A percentile compares a stretch with the other conserved stretches of the same genome.
Conservation (phyloP, 2,797 vertebrate genomes). For the Eulemur coronatus region DNA sequence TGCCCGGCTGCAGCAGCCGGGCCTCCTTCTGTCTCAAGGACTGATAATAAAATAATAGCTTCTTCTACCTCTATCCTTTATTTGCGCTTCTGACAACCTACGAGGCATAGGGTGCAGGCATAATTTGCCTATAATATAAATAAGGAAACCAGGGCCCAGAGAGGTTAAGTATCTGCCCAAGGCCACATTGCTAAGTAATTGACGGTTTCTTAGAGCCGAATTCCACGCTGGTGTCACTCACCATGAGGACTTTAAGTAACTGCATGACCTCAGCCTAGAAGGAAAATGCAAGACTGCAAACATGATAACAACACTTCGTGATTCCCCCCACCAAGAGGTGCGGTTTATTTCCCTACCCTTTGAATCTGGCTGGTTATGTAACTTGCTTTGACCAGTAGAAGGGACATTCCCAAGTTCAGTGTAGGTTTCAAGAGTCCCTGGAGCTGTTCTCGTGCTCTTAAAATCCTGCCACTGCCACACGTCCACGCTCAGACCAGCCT, state of each 20-base stretch:
- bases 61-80: background rate
- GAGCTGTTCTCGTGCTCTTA: background rate
- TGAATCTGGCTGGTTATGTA: background rate
- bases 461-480: background rate
- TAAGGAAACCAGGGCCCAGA: background rate
- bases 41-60: background rate
- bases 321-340: background rate
- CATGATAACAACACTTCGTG: background rate
- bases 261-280: background rate
- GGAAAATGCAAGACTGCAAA: background rate
- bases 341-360: background rate
- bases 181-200: background rate
- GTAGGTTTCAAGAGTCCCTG: background rate
- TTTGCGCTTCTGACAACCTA: background rate
- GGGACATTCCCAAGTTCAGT: background rate
- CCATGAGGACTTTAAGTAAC: background rate
- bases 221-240: background rate
- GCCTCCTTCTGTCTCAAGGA: constrained; percentile 1
- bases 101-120: background rate
- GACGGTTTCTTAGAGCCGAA: background rate
- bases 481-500: no score
- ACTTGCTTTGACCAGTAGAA: background rate
- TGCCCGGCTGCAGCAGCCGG: background rate
- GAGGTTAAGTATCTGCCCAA: background rate
- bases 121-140: background rate